phyloP scores from a whole-genome alignment of 2,888 invertebrate species.

The Trypoxylon attenuatum region DNA sequence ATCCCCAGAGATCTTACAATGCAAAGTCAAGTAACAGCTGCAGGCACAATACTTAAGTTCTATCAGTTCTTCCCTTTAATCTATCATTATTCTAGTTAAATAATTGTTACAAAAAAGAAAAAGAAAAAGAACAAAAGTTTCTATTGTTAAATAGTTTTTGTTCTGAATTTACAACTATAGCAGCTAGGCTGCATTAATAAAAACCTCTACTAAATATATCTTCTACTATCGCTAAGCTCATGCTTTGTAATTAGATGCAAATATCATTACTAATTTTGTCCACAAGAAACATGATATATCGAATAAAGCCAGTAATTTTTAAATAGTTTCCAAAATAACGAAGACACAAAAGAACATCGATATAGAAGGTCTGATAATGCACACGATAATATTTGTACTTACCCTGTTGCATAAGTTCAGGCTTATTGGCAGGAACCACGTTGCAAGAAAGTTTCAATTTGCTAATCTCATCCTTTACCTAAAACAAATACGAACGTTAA shows the following conservation, averaged over 20 bases:
- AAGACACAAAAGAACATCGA: slow-evolving; percentile 11
- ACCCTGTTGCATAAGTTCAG: slow-evolving; percentile 29
- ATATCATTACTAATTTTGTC: slow-evolving; percentile 15
- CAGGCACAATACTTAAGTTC: too few species aligned
- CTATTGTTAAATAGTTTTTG: too few species aligned
- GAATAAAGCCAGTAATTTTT: slow-evolving; percentile 5
- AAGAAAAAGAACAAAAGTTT: too few species aligned
- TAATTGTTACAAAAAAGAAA: too few species aligned
- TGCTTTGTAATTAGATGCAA: too few species aligned
- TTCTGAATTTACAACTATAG: too few species aligned
- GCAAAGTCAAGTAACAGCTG: slow-evolving; percentile 19
- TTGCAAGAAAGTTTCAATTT: slow-evolving; percentile 55
- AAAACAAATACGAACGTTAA: slow-evolving; percentile 14
- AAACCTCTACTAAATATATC: too few species aligned
- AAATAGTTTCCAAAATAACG: background rate
- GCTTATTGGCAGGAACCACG: slow-evolving; percentile 31
- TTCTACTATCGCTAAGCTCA: too few species aligned
- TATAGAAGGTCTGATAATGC: background rate
- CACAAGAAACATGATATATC: slow-evolving; percentile 4
- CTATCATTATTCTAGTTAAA: too few species aligned
- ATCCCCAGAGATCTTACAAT: slow-evolving; percentile 56
- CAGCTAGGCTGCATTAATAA: too few species aligned
- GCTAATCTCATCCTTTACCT: slow-evolving; percentile 62
- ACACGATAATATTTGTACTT: slow-evolving; percentile 37
- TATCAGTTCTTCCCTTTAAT: too few species aligned